phyloP scores from a whole-genome alignment of 2,888 invertebrate species.

The Drepanosiphum platanoidis region DNA sequence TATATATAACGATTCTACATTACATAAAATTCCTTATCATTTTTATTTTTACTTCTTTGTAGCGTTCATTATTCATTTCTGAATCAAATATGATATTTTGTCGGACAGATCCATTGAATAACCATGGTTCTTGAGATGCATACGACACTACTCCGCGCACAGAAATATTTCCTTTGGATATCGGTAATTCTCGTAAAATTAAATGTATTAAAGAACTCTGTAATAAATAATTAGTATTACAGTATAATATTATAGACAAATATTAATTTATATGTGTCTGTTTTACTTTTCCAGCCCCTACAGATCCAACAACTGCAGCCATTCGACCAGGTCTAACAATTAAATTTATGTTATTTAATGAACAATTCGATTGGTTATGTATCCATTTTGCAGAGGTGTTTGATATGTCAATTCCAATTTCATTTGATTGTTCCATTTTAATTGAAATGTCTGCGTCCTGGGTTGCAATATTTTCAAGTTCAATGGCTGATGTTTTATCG shows the following conservation, averaged over 20 bases:
- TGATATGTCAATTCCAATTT: slow-evolving; percentile 68
- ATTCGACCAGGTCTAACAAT: slow-evolving; percentile 72
- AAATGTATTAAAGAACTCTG: slow-evolving; percentile 77
- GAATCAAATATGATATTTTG: slow-evolving; percentile 94
- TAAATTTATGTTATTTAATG: slow-evolving; percentile 71
- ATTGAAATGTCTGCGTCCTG: background rate
- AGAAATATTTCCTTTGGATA: slow-evolving; percentile 73
- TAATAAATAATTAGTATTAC: slow-evolving; percentile 61
- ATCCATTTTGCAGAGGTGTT: slow-evolving; percentile 70
- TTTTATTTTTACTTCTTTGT: slow-evolving; percentile 70
- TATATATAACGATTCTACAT: background rate
- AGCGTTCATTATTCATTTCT: slow-evolving; percentile 76
- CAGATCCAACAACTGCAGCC: slow-evolving; percentile 80
- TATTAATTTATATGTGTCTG: slow-evolving; percentile 66
- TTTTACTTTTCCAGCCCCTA: slow-evolving; percentile 81
- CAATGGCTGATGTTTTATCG: background rate
- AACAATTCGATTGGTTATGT: slow-evolving; percentile 69
- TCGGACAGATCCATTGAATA: slow-evolving; percentile 82
- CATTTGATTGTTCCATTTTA: background rate
- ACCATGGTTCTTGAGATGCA: slow-evolving; percentile 89
- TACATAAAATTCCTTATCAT: slow-evolving; percentile 48
- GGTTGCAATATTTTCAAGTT: background rate
- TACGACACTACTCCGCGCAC: slow-evolving; percentile 80
- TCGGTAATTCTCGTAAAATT: slow-evolving; percentile 80
- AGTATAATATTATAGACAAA: slow-evolving; percentile 51